Evolutionary conservation across 2,113 vertebrate genomes (phyloP).

Genomic region (Dolichotis patagonum): DNA sequence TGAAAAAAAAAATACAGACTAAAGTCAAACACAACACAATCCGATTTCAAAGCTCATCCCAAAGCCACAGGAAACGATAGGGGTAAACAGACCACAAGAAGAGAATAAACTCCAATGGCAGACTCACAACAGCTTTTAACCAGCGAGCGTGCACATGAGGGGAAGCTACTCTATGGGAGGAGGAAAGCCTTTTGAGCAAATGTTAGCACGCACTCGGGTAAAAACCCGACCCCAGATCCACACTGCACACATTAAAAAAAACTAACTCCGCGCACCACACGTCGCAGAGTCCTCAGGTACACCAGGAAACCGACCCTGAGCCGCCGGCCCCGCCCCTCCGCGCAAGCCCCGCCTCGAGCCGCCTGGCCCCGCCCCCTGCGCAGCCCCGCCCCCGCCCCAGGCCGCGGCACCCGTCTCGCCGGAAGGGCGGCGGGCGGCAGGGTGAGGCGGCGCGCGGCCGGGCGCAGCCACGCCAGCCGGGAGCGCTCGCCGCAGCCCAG

Average conservation of each 20-base stretch:
- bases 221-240: not conserved
- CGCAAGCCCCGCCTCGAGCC: no score
- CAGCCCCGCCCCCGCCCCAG: no score
- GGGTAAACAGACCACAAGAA: not conserved
- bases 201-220: no score
- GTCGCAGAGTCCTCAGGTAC: not conserved
- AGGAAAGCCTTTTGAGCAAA: not conserved
- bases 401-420: not conserved
- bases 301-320: no score
- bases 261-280: not conserved
- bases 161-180: not conserved
- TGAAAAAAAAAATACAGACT: not conserved
- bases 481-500: not conserved
- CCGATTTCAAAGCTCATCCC: not conserved
- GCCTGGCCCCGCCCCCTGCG: rapidly evolving
- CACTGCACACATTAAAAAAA: not conserved
- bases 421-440: not conserved
- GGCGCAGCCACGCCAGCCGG: not conserved
- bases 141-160: not conserved
- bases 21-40: not conserved
- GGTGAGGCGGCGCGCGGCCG: not conserved
- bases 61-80: not conserved
- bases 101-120: not conserved
- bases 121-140: not conserved
- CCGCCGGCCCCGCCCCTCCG: not conserved